phyloP scores from a whole-genome alignment of 2,888 invertebrate genomes.

The Hyles lineata region DNA sequence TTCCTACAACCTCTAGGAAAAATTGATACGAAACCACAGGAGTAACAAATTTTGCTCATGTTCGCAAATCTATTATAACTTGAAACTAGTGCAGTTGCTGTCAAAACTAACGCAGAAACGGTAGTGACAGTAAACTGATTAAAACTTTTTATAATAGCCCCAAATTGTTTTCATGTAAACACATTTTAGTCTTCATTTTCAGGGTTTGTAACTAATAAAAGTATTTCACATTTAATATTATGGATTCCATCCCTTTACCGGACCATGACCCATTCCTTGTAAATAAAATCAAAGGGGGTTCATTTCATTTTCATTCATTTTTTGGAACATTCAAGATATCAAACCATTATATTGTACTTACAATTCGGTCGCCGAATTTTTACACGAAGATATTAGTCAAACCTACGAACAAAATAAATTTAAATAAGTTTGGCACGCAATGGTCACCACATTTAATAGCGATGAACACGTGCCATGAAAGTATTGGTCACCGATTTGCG shows the following conservation, averaged over 20 bases:
- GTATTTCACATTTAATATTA: conserved; percentile 38
- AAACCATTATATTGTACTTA: background rate
- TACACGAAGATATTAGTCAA: background rate
- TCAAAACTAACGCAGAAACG: background rate
- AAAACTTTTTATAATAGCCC: background rate
- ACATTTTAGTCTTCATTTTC: background rate
- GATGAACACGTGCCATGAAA: too few relatives aligned
- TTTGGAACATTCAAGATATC: background rate
- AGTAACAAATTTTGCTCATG: background rate
- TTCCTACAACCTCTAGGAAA: background rate
- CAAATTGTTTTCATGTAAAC: conserved; percentile 1
- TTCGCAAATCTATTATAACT: conserved; percentile 13
- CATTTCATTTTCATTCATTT: conserved; percentile 6
- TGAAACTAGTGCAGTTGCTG: conserved; percentile 7
- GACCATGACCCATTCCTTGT: conserved; percentile 33
- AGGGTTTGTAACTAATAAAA: background rate
- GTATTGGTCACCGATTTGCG: too few relatives aligned
- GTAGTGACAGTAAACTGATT: background rate
- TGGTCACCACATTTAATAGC: too few relatives aligned
- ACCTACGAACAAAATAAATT: background rate
- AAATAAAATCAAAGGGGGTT: background rate
- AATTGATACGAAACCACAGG: background rate
- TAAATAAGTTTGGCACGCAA: too few relatives aligned
- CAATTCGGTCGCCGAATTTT: background rate
- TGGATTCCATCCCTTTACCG: conserved; percentile 41